These are phyloP conservation scores for Drosophila auraria DNA, from an alignment of 1,140 invertebrate species.

Conservation along the genomic window DNA sequence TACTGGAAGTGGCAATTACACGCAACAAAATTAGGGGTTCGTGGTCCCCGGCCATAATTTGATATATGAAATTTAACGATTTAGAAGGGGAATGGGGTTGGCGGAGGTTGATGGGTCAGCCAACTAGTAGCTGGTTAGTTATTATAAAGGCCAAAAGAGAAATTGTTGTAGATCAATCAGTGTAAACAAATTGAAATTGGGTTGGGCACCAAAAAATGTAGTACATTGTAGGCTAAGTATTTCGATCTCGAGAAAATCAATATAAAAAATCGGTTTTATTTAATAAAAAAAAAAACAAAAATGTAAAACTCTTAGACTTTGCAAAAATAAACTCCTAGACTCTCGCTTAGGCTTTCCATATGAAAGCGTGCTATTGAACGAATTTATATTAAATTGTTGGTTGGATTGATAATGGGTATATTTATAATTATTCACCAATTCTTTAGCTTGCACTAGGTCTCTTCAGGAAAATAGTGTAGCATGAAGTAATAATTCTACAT, in stretches of 20 bases:
- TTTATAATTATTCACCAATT: no score
- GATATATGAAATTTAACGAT: conserved; percentile 63
- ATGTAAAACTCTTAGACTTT: no score
- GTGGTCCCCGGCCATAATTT: conserved; percentile 59
- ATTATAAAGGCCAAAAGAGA: conserved; percentile 67
- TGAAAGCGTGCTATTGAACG: no score
- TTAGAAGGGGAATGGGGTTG: conserved; percentile 44
- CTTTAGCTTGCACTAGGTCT: no score
- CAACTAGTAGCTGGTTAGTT: conserved; percentile 35
- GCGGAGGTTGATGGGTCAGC: conserved; percentile 27
- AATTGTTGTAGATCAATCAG: conserved; percentile 51
- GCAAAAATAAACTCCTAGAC: no score
- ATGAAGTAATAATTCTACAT: no score
- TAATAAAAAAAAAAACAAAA: no score
- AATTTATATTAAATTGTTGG: no score
- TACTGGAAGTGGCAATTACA: conserved; percentile 79
- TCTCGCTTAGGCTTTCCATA: no score
- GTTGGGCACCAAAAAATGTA: conserved; percentile 5
- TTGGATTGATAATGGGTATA: no score
- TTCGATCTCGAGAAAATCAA: not conserved
- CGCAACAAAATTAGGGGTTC: conserved; percentile 76
- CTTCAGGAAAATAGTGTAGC: no score
- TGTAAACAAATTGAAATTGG: conserved; percentile 53
- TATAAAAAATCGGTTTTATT: no score
- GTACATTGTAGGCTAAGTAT: not conserved